Conservation (phyloP, 2,797 vertebrate species). For the Schizopygopsis pylzovi region DNA sequence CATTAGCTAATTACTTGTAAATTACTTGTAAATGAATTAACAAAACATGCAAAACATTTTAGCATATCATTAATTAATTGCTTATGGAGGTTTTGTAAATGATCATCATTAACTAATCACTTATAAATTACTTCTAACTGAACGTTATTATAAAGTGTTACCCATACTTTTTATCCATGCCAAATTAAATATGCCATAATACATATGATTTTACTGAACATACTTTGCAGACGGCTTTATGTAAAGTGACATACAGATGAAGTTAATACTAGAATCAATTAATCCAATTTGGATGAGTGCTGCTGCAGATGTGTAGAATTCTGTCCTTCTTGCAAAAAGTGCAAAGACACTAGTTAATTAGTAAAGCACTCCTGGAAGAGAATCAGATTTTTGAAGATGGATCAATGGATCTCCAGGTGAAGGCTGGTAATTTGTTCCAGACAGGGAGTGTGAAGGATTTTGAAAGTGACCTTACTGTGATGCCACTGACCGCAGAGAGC, state of each 20-base stretch:
- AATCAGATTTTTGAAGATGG: background rate
- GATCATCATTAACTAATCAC: too few species aligned
- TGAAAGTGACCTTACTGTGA: conserved; percentile 33
- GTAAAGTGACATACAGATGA: conserved; percentile 1
- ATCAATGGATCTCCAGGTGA: conserved; percentile 39
- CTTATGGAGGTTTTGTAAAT: too few species aligned
- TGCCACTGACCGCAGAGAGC: conserved; percentile 18
- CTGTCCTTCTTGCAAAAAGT: background rate
- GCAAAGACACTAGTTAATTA: background rate
- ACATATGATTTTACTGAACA: background rate
- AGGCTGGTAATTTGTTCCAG: conserved; percentile 40
- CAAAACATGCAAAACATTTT: too few species aligned
- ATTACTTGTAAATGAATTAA: too few species aligned
- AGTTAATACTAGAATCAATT: background rate
- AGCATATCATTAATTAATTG: too few species aligned
- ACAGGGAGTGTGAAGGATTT: conserved; percentile 18
- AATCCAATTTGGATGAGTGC: background rate
- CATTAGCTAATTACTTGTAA: too few species aligned
- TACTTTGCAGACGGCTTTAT: background rate
- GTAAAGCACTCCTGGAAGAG: background rate
- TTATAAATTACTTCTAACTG: too few species aligned
- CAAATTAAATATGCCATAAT: background rate
- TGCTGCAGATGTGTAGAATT: background rate
- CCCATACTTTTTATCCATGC: background rate
- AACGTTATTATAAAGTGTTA: too few species aligned